Base-by-base conservation (phyloP, 2,888 invertebrate genomes). In the Carpatolechia fugitivella region DNA sequence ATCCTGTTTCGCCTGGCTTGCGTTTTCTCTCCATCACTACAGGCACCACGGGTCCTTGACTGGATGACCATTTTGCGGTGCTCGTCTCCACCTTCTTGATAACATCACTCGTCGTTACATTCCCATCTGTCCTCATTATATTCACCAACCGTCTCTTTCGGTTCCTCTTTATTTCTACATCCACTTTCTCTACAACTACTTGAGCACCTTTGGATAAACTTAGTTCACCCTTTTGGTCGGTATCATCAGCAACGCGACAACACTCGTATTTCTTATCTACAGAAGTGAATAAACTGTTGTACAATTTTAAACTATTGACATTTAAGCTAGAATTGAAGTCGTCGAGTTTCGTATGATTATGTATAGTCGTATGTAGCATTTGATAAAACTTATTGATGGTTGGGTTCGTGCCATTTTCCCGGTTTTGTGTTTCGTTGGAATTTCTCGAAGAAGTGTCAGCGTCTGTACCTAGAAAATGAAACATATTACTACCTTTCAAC, bases 351-450 rank as follows among this genome's bases (percentile, higher is more conserved):
- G 76, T 75, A 67, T 75, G 75, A 72, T 81, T 81, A 69, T 74
- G 69, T 57, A 72, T 69, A 38, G 70, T 71, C 47, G 74, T 66
- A 68, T 86, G 81, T 60, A 90, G 75, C 82, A 89, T 87, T 79
- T 85, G 79, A 72, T 87, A 90, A 56, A 86, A 68, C 76, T 78
- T 84, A 69, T 85, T 90, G 56, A 89, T 69, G 29, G 80, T 87
- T 36, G 89, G 88, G 24, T 72, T 79, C 16, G 78, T 69, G 44
- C 64, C 70, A 57, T 71, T 64, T 55, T 72, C 63, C 48, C 61
- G 59, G 59, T 68, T 69, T 59, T 66, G 66, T 48, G 74, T 74
- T 54, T 77, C 75, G 56, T 78, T 75, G 56, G 75, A 67, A 60
- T 78, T 66, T 55, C 68, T 79, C 51, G 84, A 72, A 20, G 76